phyloP scores from a whole-genome alignment of 2,113 vertebrate genomes.

The Ahaetulla prasina region DNA sequence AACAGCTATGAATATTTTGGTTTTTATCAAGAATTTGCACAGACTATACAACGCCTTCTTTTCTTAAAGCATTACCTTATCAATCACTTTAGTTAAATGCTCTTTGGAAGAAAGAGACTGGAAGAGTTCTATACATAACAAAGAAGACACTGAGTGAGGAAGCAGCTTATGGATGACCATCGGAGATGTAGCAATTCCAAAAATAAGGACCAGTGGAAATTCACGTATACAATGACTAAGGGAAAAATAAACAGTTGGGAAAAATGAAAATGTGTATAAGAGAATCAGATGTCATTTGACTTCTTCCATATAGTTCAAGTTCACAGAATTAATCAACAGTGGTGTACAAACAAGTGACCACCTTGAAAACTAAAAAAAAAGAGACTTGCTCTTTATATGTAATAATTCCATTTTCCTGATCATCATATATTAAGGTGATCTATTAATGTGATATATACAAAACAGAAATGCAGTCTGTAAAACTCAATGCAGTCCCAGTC shows the following conservation, averaged over 20 bases:
- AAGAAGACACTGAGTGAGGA: conserved; percentile 89
- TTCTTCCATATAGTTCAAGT: not conserved
- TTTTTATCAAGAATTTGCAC: not conserved
- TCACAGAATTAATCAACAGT: not conserved
- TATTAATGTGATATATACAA: not conserved
- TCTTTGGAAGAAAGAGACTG: conserved; percentile 91
- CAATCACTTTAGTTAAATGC: conserved; percentile 85
- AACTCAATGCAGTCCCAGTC: not conserved
- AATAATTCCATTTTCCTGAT: not conserved
- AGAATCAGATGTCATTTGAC: conserved; percentile 1
- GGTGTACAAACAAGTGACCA: not conserved
- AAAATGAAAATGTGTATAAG: not conserved
- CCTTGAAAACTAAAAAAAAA: not conserved
- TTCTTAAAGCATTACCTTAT: conserved; percentile 80
- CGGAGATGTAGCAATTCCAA: conserved; percentile 93
- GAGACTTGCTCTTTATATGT: not conserved
- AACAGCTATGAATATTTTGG: not conserved
- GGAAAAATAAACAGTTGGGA: conserved; percentile 7
- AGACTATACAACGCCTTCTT: not conserved
- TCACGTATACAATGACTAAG: conserved; percentile 81
- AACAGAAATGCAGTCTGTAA: not conserved
- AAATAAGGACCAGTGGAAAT: conserved; percentile 88
- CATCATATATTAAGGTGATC: not conserved
- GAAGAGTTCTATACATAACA: conserved; percentile 93
- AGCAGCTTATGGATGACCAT: conserved; percentile 89